Percentiles rank a stretch among this genome's conserved stretches.
Evolutionary conservation across 2,797 vertebrate species (phyloP).

Genomic region (Dicrostonyx torquatus): DNA sequence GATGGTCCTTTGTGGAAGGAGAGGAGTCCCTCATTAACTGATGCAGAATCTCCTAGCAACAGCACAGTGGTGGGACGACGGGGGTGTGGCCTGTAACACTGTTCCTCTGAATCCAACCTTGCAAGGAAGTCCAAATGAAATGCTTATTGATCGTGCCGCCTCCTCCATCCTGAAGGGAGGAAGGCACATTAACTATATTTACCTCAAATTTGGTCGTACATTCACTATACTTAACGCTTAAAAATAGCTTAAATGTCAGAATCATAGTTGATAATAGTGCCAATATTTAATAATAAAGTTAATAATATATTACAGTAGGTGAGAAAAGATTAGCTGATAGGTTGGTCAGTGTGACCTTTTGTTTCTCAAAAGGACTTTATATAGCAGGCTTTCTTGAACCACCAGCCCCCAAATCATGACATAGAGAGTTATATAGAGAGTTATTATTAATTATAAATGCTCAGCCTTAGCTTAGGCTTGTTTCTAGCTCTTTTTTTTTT

Average conservation of each 20-base stretch:
- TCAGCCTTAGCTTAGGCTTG: not conserved
- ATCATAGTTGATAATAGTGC: conserved; percentile 8
- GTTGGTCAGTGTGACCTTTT: conserved; percentile 7
- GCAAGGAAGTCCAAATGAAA: not conserved
- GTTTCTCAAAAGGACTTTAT: conserved; percentile 27
- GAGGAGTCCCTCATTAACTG: not conserved
- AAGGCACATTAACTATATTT: conserved; percentile 7
- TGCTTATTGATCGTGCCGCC: not conserved
- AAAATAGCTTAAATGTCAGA: conserved; percentile 14
- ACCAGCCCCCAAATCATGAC: not conserved
- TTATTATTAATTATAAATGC: not conserved
- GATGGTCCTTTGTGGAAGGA: not conserved
- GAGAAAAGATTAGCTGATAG: not conserved
- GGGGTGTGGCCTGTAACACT: not conserved
- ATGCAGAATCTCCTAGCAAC: not conserved
- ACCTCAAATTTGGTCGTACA: conserved; percentile 32
- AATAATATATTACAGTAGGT: not conserved
- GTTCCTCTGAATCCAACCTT: not conserved
- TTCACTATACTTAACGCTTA: not conserved
- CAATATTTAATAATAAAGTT: conserved; percentile 46
- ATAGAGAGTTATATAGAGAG: not conserved
- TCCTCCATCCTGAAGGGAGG: conserved; percentile 14
- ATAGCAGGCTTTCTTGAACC: not conserved
- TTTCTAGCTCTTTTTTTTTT: no score
- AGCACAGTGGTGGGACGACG: no score